Conservation (phyloP, 2,888 invertebrate genomes). For the Epinotia brunnichana region DNA sequence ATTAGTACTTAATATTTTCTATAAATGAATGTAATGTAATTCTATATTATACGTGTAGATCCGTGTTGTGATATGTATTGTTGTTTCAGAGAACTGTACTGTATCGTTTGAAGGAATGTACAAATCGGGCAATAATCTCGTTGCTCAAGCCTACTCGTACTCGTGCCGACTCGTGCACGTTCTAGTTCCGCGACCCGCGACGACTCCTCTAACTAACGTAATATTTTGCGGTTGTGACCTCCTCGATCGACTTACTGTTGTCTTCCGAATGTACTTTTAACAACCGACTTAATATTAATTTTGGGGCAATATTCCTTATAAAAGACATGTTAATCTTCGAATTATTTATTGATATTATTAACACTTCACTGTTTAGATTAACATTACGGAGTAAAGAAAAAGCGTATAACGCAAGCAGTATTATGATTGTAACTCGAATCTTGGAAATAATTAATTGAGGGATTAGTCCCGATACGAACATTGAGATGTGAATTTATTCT, state of each 20-base stretch:
- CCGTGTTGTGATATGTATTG: slow-evolving; percentile 80
- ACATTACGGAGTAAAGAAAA: slow-evolving; percentile 49
- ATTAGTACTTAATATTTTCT: slow-evolving; percentile 65
- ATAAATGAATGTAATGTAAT: slow-evolving; percentile 60
- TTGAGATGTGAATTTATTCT: slow-evolving; percentile 48
- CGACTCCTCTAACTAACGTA: slow-evolving; percentile 61
- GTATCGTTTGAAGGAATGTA: slow-evolving; percentile 68
- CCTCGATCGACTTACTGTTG: slow-evolving; percentile 66
- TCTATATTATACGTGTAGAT: slow-evolving; percentile 65
- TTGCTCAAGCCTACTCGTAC: slow-evolving; percentile 69
- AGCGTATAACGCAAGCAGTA: slow-evolving; percentile 64
- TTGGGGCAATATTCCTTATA: slow-evolving; percentile 79
- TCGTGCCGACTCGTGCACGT: slow-evolving; percentile 37
- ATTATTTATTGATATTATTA: slow-evolving; percentile 63
- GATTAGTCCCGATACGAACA: slow-evolving; percentile 48
- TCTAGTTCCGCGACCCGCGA: slow-evolving; percentile 42
- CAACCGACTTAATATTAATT: slow-evolving; percentile 61
- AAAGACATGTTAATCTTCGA: slow-evolving; percentile 77
- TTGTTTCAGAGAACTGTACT: slow-evolving; percentile 67
- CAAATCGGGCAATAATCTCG: slow-evolving; percentile 69
- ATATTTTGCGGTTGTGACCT: slow-evolving; percentile 78
- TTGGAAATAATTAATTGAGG: slow-evolving; percentile 45
- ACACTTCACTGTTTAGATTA: slow-evolving; percentile 60
- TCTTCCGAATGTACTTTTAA: slow-evolving; percentile 71
- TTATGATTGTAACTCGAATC: slow-evolving; percentile 56